Base-by-base conservation (phyloP, 1,140 invertebrate species). In the Drosophila kepulauana region DNA sequence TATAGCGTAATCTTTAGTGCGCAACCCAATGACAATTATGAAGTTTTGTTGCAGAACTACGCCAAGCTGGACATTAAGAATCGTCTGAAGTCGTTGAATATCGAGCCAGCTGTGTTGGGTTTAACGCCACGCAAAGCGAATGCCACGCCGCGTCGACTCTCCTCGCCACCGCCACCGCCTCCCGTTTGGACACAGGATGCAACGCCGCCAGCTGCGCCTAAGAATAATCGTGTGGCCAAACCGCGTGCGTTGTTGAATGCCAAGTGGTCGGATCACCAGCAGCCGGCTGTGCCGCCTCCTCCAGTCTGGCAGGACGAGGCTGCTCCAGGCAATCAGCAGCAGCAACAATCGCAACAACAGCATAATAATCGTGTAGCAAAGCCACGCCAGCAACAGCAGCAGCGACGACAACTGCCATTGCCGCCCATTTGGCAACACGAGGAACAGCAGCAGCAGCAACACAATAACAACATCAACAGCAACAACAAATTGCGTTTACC, bases 1-100 rank as follows among this genome's bases (percentile, higher is more conserved):
- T 94, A 92, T 68, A 92, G 91, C 45, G 74, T 85, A 43, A 93
- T 94, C 57, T 94, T 94, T 72, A 92, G 93, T 0, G 72, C 93
- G 8, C 75, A 81, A 30, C 89, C 92, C 0, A 92, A 94, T 75
- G 73, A 92, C 11, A 93, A 94, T 49, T 94, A 94, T 71, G 78
- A 80, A 0, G 87, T 93, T 1, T 62, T 94, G 41, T 57, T 94
- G 1, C 80, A 92, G 13, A 92, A 79, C 59, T 94, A 93, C 73
- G 85, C 91, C 13, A 78, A 71, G 3, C 7, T 92, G 38, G 74
- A 82, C 33, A n/a, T 52, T 0, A 91, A 91, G 59, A 91, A 90
- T 75, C 78, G 81, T 5, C 46, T 92, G 25, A 52, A 49, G 0
- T 57, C 45, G 11, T 16, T 92, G 13, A 73, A 77, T 25, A 68